Evolutionary conservation across 2,113 vertebrate genomes (phyloP), one percentile per base, ranked within the genome.

Genomic region (Rissa tridactyla): DNA sequence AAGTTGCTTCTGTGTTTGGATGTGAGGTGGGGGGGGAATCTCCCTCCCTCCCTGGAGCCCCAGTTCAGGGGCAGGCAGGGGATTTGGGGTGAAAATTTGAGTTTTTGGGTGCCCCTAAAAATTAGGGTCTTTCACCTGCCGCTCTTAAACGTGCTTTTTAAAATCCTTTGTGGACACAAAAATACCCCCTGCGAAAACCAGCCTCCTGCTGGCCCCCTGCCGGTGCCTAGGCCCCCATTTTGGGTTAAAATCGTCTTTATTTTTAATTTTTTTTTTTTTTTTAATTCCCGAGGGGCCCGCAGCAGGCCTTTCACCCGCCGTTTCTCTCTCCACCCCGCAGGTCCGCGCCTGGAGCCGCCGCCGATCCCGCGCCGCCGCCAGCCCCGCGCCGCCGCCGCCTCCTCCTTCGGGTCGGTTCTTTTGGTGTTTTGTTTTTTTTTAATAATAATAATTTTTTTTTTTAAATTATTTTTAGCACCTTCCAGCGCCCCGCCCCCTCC

Each of bases 131-230:
- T 78, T 21, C 71, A 47, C 13, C 51, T 29, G 25, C 77, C 3
- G 1, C 21, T 29, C 22, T 5, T 2, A 0, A 15, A 13, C 26
- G 12, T 2, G 17, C 42, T 2, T 61, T 15, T 36, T 36, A 20
- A 5, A 32, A 4, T 4, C 32, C 30, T 13, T 34, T 27, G 16
- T 26, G 27, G 23, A 32, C 27, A 44, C 15, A 5, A 25, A 38
- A 36, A 25, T 0, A 8, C 11, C 23, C 26, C 12, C 0, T n/a
- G 57, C n/a, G 4, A 30, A 29, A 2, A 6, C 7, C 62, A 34
- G 17, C 57, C 17, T 4, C 3, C 6, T 19, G 13, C 42, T 12
- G 38, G 2, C 34, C 16, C 30, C 27, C 10, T 26, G n/a, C n/a
- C n/a, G 17, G 2, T 13, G 29, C 17, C 55, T 47, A 5, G 12